Percentiles rank a stretch among this genome's conserved stretches.
Conservation (phyloP, 1,140 invertebrate species). For the Macrobrachium rosenbergii region DNA sequence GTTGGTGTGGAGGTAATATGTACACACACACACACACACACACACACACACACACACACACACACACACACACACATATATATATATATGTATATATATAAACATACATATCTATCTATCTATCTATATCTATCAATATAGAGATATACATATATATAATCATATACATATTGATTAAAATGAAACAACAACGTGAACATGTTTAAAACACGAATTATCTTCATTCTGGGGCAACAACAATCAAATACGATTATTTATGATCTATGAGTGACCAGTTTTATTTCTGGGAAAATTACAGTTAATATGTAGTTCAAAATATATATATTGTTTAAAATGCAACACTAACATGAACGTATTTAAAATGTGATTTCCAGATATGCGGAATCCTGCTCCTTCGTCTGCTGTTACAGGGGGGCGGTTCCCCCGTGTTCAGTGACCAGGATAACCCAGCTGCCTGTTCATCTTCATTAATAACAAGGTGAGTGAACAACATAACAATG, state of each 20-base stretch:
- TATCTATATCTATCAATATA: conserved; percentile 1
- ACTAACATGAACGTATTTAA: no score
- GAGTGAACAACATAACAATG: not conserved
- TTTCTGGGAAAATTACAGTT: no score
- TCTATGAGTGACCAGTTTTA: no score
- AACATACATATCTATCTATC: not conserved
- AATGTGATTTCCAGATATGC: conserved; percentile 18
- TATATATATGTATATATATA: conserved; percentile 2
- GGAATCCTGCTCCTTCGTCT: conserved; percentile 68
- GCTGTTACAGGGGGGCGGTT: conserved; percentile 67
- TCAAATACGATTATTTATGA: no score
- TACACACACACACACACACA: not conserved
- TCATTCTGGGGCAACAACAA: no score
- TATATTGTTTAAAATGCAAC: no score
- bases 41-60: not conserved
- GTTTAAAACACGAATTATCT: no score
- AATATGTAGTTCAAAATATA: no score
- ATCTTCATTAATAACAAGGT: conserved; percentile 67
- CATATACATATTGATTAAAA: no score
- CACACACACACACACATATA: conserved; percentile 14
- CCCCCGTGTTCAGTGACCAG: conserved; percentile 69
- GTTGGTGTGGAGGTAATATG: not conserved
- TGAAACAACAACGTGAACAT: no score
- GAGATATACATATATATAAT: conserved; percentile 22
- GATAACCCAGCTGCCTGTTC: conserved; percentile 72